Evolutionary conservation across 2,888 invertebrate genomes (phyloP).

Genomic region (Lithophane leautieri): DNA sequence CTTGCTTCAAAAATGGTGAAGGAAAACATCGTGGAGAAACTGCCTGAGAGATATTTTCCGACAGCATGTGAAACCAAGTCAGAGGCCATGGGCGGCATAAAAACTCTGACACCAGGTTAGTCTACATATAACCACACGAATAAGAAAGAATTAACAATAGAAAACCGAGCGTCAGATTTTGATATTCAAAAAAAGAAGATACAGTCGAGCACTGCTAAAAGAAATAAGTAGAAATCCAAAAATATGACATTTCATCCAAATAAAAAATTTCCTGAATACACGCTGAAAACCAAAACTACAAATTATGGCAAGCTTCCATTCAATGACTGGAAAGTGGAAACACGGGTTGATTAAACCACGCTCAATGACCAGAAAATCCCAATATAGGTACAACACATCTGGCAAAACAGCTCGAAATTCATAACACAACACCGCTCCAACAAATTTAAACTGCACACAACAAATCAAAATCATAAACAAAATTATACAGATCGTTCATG

Average conservation of each 20-base stretch:
- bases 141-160: neutral
- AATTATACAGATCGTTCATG: conserved; percentile 70
- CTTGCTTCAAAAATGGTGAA: too few relatives aligned
- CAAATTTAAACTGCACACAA: conserved; percentile 48
- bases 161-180: neutral
- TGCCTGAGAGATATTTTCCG: too few relatives aligned
- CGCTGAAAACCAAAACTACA: conserved; percentile 4
- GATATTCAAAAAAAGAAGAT: neutral
- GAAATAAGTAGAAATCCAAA: neutral
- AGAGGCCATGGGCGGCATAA: too few relatives aligned
- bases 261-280: neutral
- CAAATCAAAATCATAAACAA: conserved; percentile 64
- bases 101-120: too few relatives aligned
- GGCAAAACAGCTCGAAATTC: conserved; percentile 42
- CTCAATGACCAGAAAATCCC: conserved; percentile 30
- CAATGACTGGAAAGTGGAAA: conserved; percentile 22
- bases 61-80: too few relatives aligned
- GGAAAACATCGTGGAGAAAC: too few relatives aligned
- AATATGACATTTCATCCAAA: neutral
- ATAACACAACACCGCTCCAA: conserved; percentile 34
- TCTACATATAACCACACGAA: too few relatives aligned
- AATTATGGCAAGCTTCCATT: neutral
- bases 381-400: conserved; percentile 25
- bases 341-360: conserved; percentile 18
- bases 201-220: neutral